Conservation (phyloP, 2,888 invertebrate species). For the Onchidella celtica region DNA sequence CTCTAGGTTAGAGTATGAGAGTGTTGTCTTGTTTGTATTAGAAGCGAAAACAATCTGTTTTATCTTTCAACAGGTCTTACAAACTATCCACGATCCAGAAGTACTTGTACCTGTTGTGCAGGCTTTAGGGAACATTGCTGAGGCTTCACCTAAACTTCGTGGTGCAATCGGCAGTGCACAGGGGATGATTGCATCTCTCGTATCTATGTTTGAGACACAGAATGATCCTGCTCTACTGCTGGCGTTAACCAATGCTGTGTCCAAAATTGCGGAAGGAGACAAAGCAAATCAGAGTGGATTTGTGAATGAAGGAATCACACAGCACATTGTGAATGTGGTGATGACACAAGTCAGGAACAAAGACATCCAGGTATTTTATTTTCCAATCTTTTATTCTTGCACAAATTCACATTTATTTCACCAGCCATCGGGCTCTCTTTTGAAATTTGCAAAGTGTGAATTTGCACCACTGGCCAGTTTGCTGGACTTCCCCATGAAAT, state of each 20-base stretch:
- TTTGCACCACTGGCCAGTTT: no score
- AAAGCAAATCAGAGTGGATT: slow-evolving; percentile 72
- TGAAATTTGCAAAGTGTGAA: no score
- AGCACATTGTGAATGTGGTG: slow-evolving; percentile 66
- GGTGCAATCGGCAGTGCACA: slow-evolving; percentile 42
- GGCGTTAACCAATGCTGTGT: slow-evolving; percentile 70
- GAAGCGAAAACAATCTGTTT: no score
- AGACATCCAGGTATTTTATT: slow-evolving; percentile 46
- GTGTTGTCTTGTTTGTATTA: no score
- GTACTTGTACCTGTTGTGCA: slow-evolving; percentile 72
- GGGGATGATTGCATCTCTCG: slow-evolving; percentile 55
- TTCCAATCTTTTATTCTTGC: no score
- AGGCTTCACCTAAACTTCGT: slow-evolving; percentile 65
- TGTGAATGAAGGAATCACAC: slow-evolving; percentile 71
- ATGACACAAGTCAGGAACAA: slow-evolving; percentile 46
- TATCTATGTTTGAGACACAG: slow-evolving; percentile 67
- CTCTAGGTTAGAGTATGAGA: no score
- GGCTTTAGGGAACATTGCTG: slow-evolving; percentile 72
- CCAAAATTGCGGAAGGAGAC: slow-evolving; percentile 66
- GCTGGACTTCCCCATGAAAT: no score
- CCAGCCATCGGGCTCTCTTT: no score
- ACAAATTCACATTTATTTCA: not conserved
- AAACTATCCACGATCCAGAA: slow-evolving; percentile 68
- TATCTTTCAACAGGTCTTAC: slow-evolving; percentile 61
- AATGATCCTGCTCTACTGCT: slow-evolving; percentile 64